These are phyloP conservation scores for Eleginops maclovinus DNA, from an alignment of 2,113 vertebrate species.

Conservation along the genomic window DNA sequence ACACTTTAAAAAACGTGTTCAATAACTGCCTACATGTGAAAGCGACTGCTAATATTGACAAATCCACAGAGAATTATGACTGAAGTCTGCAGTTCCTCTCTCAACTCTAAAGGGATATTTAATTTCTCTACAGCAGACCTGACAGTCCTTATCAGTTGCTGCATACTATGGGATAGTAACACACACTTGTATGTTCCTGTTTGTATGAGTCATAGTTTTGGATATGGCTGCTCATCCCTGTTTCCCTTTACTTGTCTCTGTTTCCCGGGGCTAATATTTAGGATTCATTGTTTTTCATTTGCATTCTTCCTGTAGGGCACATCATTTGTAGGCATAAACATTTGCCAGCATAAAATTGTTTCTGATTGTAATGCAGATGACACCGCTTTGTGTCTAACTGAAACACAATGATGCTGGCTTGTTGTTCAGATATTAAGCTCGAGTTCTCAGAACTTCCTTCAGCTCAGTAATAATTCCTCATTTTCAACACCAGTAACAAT, in stretches of 20 bases:
- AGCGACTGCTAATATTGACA: background rate
- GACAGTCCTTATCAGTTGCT: constrained; percentile 2
- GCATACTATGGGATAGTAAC: background rate
- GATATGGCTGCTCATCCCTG: constrained; percentile 12
- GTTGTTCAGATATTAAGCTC: constrained; percentile 18
- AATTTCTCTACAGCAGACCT: constrained; percentile 11
- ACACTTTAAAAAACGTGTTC: background rate
- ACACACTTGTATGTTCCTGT: background rate
- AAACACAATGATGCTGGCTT: constrained; percentile 10
- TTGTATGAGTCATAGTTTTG: background rate
- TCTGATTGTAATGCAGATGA: constrained; percentile 52
- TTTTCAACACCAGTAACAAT: constrained; percentile 3
- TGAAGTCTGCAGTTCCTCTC: background rate
- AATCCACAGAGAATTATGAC: background rate
- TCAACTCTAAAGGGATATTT: background rate
- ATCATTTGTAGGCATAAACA: constrained; percentile 24
- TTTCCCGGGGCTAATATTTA: background rate
- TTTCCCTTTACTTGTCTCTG: background rate
- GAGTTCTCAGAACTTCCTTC: background rate
- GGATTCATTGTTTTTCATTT: constrained; percentile 33
- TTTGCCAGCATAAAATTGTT: constrained; percentile 34
- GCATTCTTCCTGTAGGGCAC: constrained; percentile 25
- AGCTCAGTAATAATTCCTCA: background rate
- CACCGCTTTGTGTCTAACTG: constrained; percentile 10
- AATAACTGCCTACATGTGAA: background rate